Conservation (phyloP, 2,797 vertebrate species). For the Ceyx erithaca region DNA sequence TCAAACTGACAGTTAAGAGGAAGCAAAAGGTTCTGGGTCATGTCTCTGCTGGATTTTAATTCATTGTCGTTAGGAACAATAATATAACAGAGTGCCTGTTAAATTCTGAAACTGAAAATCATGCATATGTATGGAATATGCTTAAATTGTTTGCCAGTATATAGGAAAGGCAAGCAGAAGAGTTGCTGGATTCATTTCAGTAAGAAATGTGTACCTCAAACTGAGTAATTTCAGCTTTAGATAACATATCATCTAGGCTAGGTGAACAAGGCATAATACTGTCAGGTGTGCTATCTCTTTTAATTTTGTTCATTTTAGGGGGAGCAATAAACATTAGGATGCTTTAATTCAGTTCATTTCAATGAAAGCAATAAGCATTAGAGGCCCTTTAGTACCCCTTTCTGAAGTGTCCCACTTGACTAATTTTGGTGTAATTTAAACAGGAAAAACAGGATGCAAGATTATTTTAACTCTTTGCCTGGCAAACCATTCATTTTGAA, state of each 20-base stretch:
- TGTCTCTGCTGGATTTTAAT: slow-evolving; percentile 69
- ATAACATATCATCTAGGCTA: slow-evolving; percentile 28
- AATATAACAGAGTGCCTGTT: slow-evolving; percentile 19
- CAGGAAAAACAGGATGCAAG: neutral
- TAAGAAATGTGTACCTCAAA: neutral
- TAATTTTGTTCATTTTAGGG: slow-evolving; percentile 68
- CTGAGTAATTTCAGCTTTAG: neutral
- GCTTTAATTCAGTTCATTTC: slow-evolving; percentile 70
- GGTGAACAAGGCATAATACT: slow-evolving; percentile 33
- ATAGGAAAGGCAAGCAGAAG: neutral
- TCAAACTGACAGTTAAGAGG: slow-evolving; percentile 68
- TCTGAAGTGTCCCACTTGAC: slow-evolving; percentile 60
- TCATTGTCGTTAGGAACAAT: slow-evolving; percentile 66
- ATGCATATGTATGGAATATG: slow-evolving; percentile 41
- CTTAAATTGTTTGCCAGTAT: slow-evolving; percentile 16
- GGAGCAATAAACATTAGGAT: slow-evolving; percentile 74
- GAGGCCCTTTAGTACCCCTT: slow-evolving; percentile 49
- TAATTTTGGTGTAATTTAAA: slow-evolving; percentile 57
- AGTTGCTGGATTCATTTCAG: neutral
- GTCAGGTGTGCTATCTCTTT: slow-evolving; percentile 55
- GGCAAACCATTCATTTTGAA: neutral
- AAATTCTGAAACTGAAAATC: slow-evolving; percentile 2
- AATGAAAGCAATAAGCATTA: slow-evolving; percentile 73
- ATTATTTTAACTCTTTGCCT: slow-evolving; percentile 19
- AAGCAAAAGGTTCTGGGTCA: slow-evolving; percentile 66